phyloP scores from a whole-genome alignment of 2,113 vertebrate species.

The Balaeniceps rex region DNA sequence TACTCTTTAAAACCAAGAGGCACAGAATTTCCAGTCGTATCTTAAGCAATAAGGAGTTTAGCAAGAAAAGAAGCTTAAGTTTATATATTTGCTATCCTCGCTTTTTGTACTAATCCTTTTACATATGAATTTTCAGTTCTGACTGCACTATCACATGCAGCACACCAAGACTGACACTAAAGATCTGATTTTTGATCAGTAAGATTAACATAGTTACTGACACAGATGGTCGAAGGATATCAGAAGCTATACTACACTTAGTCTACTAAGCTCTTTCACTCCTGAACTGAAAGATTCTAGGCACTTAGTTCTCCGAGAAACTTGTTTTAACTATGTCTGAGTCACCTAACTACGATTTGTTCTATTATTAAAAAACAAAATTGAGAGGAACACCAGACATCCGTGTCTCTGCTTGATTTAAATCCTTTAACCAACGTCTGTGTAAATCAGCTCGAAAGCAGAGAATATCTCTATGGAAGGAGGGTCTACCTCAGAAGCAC shows the following conservation, averaged over 20 bases:
- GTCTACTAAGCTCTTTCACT: not conserved
- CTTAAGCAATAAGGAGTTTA: not conserved
- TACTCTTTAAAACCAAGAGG: not conserved
- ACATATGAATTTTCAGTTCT: not conserved
- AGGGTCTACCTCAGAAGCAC: not conserved
- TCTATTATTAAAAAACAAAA: not conserved
- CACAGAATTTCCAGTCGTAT: not conserved
- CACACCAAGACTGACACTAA: not conserved
- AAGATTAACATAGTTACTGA: not conserved
- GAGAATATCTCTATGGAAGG: fast-evolving
- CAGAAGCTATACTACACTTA: not conserved
- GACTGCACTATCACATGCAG: not conserved
- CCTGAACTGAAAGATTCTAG: not conserved
- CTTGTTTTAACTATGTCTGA: not conserved
- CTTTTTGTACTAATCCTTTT: not conserved
- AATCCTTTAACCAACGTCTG: fast-evolving
- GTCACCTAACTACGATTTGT: not conserved
- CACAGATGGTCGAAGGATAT: not conserved
- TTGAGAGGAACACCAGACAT: not conserved
- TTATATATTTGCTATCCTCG: not conserved
- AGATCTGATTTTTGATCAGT: not conserved
- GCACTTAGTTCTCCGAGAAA: not conserved
- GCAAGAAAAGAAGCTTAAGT: not conserved
- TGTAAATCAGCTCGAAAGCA: not conserved
- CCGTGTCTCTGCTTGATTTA: not conserved